Evolutionary conservation across 2,113 vertebrate genomes (phyloP).

Genomic region (Spea multiplicata): DNA sequence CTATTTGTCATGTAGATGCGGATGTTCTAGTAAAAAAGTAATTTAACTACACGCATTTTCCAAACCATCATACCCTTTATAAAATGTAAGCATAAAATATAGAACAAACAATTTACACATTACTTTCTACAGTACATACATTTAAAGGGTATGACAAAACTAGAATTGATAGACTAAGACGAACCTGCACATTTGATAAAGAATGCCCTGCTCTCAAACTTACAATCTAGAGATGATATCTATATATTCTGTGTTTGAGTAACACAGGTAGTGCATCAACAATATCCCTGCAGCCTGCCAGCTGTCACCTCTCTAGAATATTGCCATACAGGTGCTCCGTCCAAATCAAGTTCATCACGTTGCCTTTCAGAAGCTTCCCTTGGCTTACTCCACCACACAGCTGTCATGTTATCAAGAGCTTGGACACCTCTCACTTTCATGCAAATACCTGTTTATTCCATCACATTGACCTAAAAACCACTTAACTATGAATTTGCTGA

Average conservation of each 20-base stretch:
- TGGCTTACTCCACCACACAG: slow-evolving; percentile 32
- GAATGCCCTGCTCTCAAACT: no score
- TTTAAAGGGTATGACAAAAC: no score
- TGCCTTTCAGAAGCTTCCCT: slow-evolving; percentile 34
- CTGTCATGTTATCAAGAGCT: slow-evolving; percentile 13
- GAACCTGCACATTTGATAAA: no score
- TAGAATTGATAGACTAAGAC: no score
- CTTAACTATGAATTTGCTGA: slow-evolving; percentile 12
- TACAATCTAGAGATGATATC: no score
- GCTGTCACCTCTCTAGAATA: slow-evolving; percentile 35
- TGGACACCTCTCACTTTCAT: slow-evolving; percentile 19
- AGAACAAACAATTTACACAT: no score
- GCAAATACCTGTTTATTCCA: slow-evolving; percentile 5
- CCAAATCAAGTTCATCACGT: slow-evolving; percentile 30
- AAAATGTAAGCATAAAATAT: no score
- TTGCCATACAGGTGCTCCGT: slow-evolving; percentile 23
- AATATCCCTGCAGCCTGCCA: slow-evolving; percentile 39
- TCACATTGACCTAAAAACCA: not conserved
- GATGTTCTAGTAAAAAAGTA: no score
- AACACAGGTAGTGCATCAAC: slow-evolving; percentile 12
- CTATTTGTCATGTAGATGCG: no score
- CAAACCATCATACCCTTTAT: no score
- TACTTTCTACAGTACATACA: no score
- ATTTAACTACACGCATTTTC: no score
- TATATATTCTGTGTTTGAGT: not conserved